Evolutionary conservation across 1,140 invertebrate species (phyloP), one percentile per base, ranked within the genome.

Genomic region (Lasioglossum baleicum): DNA sequence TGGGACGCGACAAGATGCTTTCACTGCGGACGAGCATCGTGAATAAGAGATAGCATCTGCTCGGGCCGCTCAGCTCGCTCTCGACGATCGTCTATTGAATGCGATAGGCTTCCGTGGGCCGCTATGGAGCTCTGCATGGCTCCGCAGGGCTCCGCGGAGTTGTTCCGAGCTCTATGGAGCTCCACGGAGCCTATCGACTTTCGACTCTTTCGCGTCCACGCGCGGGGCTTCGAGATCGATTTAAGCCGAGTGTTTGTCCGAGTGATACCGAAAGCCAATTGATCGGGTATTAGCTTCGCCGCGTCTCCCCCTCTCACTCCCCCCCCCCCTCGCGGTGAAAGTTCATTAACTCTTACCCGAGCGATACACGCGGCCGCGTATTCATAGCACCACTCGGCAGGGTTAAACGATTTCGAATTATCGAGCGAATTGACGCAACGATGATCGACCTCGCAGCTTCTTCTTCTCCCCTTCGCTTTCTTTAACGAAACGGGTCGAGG

Each of bases 11-110:
- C 83, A 84, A 84, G 79, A 74, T 85, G 69, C 83, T 80, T 85
- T 81, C 80, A 64, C 73, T 67, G 51, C 51, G 73, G 60, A 65
- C 64, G 68, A 81, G 58, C 82, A 77, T 85, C 83, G 74, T 63
- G 65, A 78, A 77, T 77, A 81, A 56, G 67, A 81, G 83, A 85
- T 85, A 85, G 78, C 70, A 84, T 85, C 78, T 84, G 75, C 65
- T 53, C 15, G 51, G 69, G 31, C 20, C 22, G 53, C 58, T 22
- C 15, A 17, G 51, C 51, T 48, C 65, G 65, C 2, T 64, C 3
- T 64, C 26, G 56, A 66, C 63, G 66, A 85, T 77, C 61, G 69
- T 56, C 72, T 56, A 84, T 85, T 73, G 83, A 84, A 85, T 73
- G 82, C 83, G 40, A 85, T 81, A 77, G 82, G 82, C 82, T 85